Base-by-base conservation (phyloP, 1,140 invertebrate species). In the Apolygus lucorum region DNA sequence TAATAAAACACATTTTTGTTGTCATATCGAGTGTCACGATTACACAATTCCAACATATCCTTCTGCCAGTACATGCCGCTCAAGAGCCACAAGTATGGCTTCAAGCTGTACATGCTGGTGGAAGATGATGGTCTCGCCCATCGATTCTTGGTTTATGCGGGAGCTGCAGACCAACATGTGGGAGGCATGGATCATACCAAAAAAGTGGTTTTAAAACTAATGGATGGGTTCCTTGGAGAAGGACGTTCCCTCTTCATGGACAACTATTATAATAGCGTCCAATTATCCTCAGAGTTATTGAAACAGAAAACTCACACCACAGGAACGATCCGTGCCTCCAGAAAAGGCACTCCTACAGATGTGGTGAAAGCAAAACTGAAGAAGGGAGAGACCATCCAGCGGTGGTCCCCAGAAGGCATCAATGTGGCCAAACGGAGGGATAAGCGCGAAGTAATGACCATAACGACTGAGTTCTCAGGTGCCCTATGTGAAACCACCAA, bases 41-140 rank as follows among this genome's bases (percentile, higher is more conserved):
- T n/a, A n/a, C n/a, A n/a, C n/a, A n/a, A n/a, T n/a, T 4, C 74
- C 27, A 65, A 63, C 4, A 67, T 81, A 24, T 59, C 42, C n/a
- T 77, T 80, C 63, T 75, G 75, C 28, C 78, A 81, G 69, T 82
- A 81, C 71, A 78, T 79, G 24, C 76, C 78, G 17, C 74, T 73
- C 24, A 80, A 81, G 72, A 73, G 72, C 52, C 73, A 78, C 63
- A 75, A 76, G 68, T 81, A 78, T 73, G 76, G 78, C n/a, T 70
- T 80, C n/a, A 80, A 79, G 74, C 52, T 77, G 21, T 80, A 75
- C 69, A 77, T 74, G 68, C 70, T 82, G 2, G 76, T 74, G 67
- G 65, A 70, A 62, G 49, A 73, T 52, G 64, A 71, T 66, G 73
- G 76, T n/a, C 73, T 78, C 69, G 72, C 72, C 25, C 73, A 68